Conservation (phyloP, 1,140 invertebrate genomes). For the Drosophila chauvacae region DNA sequence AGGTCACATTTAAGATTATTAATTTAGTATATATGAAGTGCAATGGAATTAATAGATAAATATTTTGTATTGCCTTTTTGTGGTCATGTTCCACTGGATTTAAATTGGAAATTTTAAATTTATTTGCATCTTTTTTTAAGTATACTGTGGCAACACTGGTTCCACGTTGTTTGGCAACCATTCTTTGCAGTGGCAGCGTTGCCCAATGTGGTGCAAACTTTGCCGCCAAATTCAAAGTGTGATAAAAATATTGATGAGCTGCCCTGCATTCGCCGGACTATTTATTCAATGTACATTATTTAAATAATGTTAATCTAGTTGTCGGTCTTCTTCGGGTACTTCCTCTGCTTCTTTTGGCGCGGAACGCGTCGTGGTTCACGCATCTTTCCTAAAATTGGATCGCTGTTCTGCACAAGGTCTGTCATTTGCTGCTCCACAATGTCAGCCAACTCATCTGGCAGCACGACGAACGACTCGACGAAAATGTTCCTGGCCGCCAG, state of each 20-base stretch:
- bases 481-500: constrained; percentile 15
- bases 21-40: too few relatives aligned
- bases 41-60: not conserved
- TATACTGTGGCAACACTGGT: constrained; percentile 2
- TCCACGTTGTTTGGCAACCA: not conserved
- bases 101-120: too few relatives aligned
- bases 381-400: constrained; percentile 38
- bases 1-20: not conserved
- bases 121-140: not conserved
- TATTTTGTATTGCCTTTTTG: not conserved
- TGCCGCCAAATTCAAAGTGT: constrained; percentile 4
- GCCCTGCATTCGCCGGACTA: not conserved
- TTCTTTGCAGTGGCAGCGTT: not conserved
- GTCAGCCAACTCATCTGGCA: constrained; percentile 19
- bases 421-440: constrained; percentile 44
- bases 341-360: constrained; percentile 2
- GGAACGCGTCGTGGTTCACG: not conserved
- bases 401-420: constrained; percentile 12
- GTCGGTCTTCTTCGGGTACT: constrained; percentile 6
- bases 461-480: not conserved
- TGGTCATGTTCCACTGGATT: not conserved
- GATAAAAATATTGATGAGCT: not conserved
- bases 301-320: not conserved
- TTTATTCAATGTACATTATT: not conserved
- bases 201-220: not conserved